Conservation (phyloP, 2,888 invertebrate genomes). For the Venustoraphidia nigricollis region DNA sequence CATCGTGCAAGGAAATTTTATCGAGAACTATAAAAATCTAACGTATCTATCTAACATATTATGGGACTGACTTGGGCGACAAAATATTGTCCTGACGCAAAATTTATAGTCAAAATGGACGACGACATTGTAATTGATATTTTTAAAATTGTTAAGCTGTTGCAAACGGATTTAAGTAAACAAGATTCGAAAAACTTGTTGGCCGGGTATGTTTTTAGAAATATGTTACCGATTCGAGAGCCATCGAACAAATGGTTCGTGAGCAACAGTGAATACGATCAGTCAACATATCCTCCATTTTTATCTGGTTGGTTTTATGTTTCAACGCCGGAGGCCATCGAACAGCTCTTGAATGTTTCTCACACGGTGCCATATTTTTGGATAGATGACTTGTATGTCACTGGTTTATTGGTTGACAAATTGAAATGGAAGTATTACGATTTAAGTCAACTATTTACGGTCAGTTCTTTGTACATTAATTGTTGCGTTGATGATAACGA, state of each 20-base stretch:
- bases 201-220: slow-evolving; percentile 50
- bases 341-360: slow-evolving; percentile 37
- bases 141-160: slow-evolving; percentile 33
- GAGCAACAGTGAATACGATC: slow-evolving; percentile 43
- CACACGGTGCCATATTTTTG: slow-evolving; percentile 57
- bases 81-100: slow-evolving; percentile 39
- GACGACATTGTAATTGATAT: slow-evolving; percentile 65
- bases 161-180: slow-evolving; percentile 26
- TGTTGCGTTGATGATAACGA: slow-evolving; percentile 55
- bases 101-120: slow-evolving; percentile 63
- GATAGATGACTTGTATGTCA: slow-evolving; percentile 83
- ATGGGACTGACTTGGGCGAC: slow-evolving; percentile 68
- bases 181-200: slow-evolving; percentile 24
- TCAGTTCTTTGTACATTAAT: slow-evolving; percentile 53
- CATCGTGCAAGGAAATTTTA: slow-evolving; percentile 59
- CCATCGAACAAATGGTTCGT: slow-evolving; percentile 70
- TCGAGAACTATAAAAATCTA: slow-evolving; percentile 64
- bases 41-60: slow-evolving; percentile 66
- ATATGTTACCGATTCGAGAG: slow-evolving; percentile 47
- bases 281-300: slow-evolving; percentile 51
- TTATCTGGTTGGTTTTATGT: slow-evolving; percentile 76
- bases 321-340: slow-evolving; percentile 48
- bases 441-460: slow-evolving; percentile 46
- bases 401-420: slow-evolving; percentile 54
- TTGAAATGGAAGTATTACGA: slow-evolving; percentile 39